Evolutionary conservation across 1,140 invertebrate genomes (phyloP), one percentile per base, ranked within the genome.

Genomic region (Halictus rubicundus): DNA sequence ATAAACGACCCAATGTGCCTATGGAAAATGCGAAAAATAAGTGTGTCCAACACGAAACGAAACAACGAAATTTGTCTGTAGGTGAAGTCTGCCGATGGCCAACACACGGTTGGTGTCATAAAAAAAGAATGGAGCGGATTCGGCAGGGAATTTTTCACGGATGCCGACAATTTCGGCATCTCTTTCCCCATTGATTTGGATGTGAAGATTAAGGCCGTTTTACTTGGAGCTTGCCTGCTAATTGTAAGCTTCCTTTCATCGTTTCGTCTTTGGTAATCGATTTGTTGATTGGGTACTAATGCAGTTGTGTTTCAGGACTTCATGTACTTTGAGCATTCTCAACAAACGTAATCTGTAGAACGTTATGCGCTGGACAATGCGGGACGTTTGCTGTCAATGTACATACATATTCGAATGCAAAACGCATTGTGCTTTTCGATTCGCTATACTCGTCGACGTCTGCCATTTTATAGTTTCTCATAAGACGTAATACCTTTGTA

Each of bases 101-200:
- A 93, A 39, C 94, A 92, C 8, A 92, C 94, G 85, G 95, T 97
- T 57, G 97, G 97, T 1, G 95, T 94, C 88, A 97, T 98, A 80
- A 95, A 95, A 1, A 97, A 97, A 88, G 94, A 96, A 86, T 97
- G 96, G 96, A 94, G 95, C 6, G 96, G 96, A 0, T 82, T 97
- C 9, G 90, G 94, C 0, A 93, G 95, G 37, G 96, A 97, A 92
- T 89, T 94, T 4, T 96, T 97, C 86, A 96, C 96, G 0, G 96
- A 97, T 92, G 93, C 96, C 0, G 96, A 97, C 89, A 95, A 95
- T 85, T 97, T 97, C 91, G 96, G 96, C 61, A 95, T 98, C 23
- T 94, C 93, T 7, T 97, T 98, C 91, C 97, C 97, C 2, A 92
- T 96, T 87, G 96, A 97, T 90, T 92, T 98, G 77, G 96, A 97